phyloP scores from a whole-genome alignment of 2,888 invertebrate species.

The Malthinus flaveolus region DNA sequence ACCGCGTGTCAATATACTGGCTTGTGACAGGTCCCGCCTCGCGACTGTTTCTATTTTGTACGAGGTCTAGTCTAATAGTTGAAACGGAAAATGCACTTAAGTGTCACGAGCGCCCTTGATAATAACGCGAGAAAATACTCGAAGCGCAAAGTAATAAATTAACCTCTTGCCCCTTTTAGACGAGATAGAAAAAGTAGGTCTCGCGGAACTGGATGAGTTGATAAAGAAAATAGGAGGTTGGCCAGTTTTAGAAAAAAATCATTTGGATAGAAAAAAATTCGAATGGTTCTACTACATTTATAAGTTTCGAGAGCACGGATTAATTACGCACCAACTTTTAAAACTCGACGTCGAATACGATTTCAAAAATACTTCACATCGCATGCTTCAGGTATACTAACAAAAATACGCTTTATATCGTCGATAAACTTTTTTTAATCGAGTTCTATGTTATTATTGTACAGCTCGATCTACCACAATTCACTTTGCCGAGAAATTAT shows the following conservation, averaged over 20 bases:
- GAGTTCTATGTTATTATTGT: not conserved
- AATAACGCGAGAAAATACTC: too few relatives aligned
- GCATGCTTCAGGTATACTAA: constrained; percentile 29
- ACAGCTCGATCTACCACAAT: constrained; percentile 34
- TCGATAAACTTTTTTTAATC: not conserved
- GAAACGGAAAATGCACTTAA: too few relatives aligned
- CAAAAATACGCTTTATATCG: not conserved
- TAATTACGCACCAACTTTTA: constrained; percentile 25
- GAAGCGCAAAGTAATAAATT: too few relatives aligned
- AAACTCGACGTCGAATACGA: constrained; percentile 28
- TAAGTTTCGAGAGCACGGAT: constrained; percentile 28
- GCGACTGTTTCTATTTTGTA: too few relatives aligned
- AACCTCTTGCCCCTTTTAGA: constrained; percentile 56
- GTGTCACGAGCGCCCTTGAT: too few relatives aligned
- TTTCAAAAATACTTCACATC: constrained; percentile 32
- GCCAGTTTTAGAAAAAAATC: constrained; percentile 75
- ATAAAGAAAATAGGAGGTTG: constrained; percentile 75
- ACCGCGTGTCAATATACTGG: too few relatives aligned
- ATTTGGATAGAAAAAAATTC: constrained; percentile 61
- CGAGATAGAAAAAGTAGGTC: constrained; percentile 72
- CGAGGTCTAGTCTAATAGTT: too few relatives aligned
- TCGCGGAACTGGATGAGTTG: constrained; percentile 57
- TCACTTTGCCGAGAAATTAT: constrained; percentile 33
- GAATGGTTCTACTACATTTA: constrained; percentile 32
- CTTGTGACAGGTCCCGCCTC: too few relatives aligned